These are phyloP conservation scores for Uropsilus gracilis DNA, from an alignment of 2,113 vertebrate genomes.

Conservation along the genomic window DNA sequence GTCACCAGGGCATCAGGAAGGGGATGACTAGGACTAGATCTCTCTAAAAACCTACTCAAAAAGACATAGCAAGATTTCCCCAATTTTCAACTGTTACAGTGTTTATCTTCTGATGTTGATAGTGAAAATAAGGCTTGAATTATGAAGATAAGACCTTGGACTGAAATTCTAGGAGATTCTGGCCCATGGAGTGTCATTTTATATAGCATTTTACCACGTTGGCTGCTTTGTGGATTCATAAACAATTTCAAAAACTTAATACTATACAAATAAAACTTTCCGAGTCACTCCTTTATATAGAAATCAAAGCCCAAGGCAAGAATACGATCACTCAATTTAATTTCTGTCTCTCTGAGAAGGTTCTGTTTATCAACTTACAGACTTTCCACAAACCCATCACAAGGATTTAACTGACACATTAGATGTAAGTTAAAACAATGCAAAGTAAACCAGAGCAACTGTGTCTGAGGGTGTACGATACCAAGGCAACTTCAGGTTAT, in stretches of 20 bases:
- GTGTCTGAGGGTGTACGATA: background rate
- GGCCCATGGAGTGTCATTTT: background rate
- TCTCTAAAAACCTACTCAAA: background rate
- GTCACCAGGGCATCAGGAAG: background rate
- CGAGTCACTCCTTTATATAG: background rate
- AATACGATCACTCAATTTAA: background rate
- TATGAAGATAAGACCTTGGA: background rate
- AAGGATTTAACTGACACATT: background rate
- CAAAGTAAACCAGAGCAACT: background rate
- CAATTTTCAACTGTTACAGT: background rate
- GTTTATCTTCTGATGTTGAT: background rate
- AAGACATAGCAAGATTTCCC: background rate
- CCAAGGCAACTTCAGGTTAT: background rate
- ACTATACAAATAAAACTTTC: background rate
- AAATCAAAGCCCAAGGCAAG: background rate
- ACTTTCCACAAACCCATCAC: background rate
- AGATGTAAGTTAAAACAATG: background rate
- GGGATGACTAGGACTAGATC: background rate
- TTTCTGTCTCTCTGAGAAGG: background rate
- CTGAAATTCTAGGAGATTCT: background rate
- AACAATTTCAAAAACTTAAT: background rate
- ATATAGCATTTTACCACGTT: background rate
- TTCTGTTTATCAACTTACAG: background rate
- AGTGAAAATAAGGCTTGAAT: background rate
- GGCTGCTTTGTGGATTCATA: background rate